Evolutionary conservation across 2,888 invertebrate species (phyloP).

Genomic region (Nymphalis polychloros): DNA sequence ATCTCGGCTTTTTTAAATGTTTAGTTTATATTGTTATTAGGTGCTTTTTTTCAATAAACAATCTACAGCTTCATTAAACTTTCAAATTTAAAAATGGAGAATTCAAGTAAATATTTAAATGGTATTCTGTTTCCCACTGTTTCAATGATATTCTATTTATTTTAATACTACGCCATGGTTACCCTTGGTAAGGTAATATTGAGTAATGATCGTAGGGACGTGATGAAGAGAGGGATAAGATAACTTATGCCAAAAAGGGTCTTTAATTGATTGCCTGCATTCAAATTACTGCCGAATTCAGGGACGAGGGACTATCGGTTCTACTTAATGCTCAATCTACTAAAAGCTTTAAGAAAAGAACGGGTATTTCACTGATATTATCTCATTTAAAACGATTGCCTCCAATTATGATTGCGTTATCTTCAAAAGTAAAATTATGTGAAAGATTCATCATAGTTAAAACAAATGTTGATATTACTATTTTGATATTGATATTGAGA

Average conservation of each 20-base stretch:
- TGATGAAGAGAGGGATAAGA: constrained; percentile 42
- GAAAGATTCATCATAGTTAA: too few species aligned
- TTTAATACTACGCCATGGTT: not conserved
- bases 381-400: constrained; percentile 20
- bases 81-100: too few species aligned
- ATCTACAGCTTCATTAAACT: too few species aligned
- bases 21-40: too few species aligned
- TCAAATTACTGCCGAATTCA: constrained; percentile 34
- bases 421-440: too few species aligned
- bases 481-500: too few species aligned
- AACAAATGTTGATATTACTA: too few species aligned
- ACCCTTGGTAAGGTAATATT: constrained; percentile 12
- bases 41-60: too few species aligned
- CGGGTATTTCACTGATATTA: not conserved
- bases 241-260: constrained; percentile 31
- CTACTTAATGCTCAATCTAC: constrained; percentile 39
- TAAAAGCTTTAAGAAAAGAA: constrained; percentile 28
- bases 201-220: not conserved
- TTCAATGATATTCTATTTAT: not conserved
- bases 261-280: constrained; percentile 49
- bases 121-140: too few species aligned
- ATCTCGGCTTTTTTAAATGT: too few species aligned
- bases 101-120: too few species aligned
- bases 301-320: constrained; percentile 30
- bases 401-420: too few species aligned